Base-by-base conservation (phyloP, 1,140 invertebrate species). In the Pantala flavescens region DNA sequence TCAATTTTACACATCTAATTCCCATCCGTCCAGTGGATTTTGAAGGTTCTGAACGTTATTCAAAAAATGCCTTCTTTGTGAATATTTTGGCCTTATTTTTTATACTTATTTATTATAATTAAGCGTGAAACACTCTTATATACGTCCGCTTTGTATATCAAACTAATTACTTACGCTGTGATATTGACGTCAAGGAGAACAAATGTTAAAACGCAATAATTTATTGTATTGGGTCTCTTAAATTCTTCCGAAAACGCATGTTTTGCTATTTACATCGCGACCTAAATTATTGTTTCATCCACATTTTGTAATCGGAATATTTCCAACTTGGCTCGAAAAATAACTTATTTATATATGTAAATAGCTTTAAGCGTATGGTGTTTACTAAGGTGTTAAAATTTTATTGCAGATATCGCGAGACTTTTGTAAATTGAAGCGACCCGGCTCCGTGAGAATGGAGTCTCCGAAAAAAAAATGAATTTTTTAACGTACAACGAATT, bases 31-130 rank as follows among this genome's bases (percentile, higher is more conserved):
- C 49, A 63, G 12, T 63, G 49, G 49, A 63, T 63, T 63, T 63
- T 63, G 49, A 63, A 63, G 49, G 49, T 63, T 19, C 49, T 19
- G n/a, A 63, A 21, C n/a, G 14, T 63, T 5, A 63, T 63, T 19
- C 49, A 19, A 19, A 19, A 21, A 7, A 63, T n/a, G 12, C 49
- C 49, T 63, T 63, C 49, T 63, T 63, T 63, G 49, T 63, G 49
- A 63, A 63, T 63, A 63, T 63, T 63, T 63, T 63, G 49, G 49
- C 49, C 49, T 63, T 63, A 63, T 63, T 63, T 63, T 63, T 63
- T 21, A 19, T 63, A 63, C 49, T 63, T 63, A 63, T 63, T 63
- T 63, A 63, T 63, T 63, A 63, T 63, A 63, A 63, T 63, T 63
- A 63, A 63, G 49, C 49, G 49, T 63, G 49, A 63, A 63, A 63